These are phyloP conservation scores for Isaurus tuberculatus DNA, from an alignment of 92 coral and sea anemone species.

Conservation along the genomic window DNA sequence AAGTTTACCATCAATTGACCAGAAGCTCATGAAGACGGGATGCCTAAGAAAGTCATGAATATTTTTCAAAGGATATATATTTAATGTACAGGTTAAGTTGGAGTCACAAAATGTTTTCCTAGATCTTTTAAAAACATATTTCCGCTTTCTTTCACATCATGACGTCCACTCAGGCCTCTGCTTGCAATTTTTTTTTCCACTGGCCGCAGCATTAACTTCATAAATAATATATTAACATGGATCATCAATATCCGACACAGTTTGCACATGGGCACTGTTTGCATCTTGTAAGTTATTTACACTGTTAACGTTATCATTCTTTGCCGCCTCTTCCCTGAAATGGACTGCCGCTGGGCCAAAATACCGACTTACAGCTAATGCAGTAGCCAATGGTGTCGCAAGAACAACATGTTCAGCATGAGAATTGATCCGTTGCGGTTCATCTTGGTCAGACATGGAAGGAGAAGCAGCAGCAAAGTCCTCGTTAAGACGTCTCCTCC, in stretches of 20 bases:
- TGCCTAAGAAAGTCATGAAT: no score
- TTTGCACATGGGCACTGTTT: neutral
- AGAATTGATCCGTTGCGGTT: neutral
- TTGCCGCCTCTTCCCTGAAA: constrained; percentile 7
- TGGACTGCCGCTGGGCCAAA: constrained; percentile 35
- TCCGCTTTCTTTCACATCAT: no score
- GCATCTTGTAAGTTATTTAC: neutral
- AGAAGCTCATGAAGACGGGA: no score
- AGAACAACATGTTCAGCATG: constrained; percentile 24
- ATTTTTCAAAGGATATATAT: no score
- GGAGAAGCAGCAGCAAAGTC: neutral
- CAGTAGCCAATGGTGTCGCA: constrained; percentile 32
- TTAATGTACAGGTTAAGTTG: no score
- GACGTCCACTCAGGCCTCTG: no score
- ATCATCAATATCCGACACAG: neutral
- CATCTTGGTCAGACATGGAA: constrained; percentile 14
- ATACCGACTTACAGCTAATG: constrained; percentile 11
- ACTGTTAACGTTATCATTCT: neutral
- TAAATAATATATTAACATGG: neutral
- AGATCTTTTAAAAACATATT: no score
- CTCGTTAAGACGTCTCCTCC: constrained; percentile 15
- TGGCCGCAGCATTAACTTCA: neutral
- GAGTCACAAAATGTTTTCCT: no score
- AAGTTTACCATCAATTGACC: no score
- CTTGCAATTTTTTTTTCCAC: no score